Evolutionary conservation across 2,113 vertebrate genomes (phyloP).

Genomic region (Lota lota): DNA sequence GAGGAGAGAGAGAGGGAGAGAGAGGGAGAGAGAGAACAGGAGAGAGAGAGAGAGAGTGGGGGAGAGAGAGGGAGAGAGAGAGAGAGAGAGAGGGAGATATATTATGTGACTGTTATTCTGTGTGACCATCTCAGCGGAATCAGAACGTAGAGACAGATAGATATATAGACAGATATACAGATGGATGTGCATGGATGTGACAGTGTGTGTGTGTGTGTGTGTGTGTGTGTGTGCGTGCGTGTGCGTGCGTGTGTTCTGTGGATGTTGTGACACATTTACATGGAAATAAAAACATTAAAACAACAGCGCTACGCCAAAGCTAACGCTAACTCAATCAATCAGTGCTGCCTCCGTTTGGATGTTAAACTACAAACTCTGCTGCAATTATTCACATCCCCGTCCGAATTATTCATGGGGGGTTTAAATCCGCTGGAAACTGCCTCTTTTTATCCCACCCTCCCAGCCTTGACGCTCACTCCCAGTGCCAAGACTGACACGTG

Average conservation of each 20-base stretch:
- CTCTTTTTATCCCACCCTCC: slow-evolving; percentile 30
- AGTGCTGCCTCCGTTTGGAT: slow-evolving; percentile 25
- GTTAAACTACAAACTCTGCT: slow-evolving; percentile 27
- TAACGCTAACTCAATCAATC: slow-evolving; percentile 43
- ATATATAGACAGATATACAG: too few species aligned
- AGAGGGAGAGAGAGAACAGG: too few species aligned
- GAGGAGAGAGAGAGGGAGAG: neutral
- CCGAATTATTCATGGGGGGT: slow-evolving; percentile 58
- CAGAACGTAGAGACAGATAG: too few species aligned
- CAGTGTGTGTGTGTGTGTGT: slow-evolving; percentile 1
- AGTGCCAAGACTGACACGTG: slow-evolving; percentile 33
- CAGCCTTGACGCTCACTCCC: slow-evolving; percentile 19
- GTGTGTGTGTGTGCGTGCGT: slow-evolving; percentile 2
- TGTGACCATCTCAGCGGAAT: slow-evolving; percentile 34
- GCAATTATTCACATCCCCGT: slow-evolving; percentile 51
- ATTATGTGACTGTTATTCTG: neutral
- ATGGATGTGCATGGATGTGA: neutral
- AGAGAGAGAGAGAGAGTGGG: too few species aligned
- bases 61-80: too few species aligned
- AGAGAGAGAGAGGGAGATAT: too few species aligned
- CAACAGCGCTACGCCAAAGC: too few species aligned
- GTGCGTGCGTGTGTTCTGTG: neutral
- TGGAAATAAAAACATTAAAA: slow-evolving; percentile 41
- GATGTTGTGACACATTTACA: slow-evolving; percentile 28
- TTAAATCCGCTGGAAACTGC: slow-evolving; percentile 35